Base-by-base conservation (phyloP, 1,140 invertebrate genomes). In the Carposina sasakii region DNA sequence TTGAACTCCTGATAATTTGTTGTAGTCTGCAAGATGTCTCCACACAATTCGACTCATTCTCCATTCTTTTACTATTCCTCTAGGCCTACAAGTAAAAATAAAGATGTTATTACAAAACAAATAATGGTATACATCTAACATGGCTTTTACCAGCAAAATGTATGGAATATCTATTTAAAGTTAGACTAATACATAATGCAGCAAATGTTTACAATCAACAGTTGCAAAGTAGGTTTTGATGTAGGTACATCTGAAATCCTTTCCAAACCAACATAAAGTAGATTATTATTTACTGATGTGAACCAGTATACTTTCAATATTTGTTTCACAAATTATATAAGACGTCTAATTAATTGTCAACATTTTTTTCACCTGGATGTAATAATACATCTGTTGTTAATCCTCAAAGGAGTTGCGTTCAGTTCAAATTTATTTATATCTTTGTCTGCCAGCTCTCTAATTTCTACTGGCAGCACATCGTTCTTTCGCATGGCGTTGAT, bases 11-110 rank as follows among this genome's bases (percentile, higher is more conserved):
- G 92, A 88, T 12, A 98, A 69, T 85, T 94, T 92, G 84, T 97
- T 98, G 76, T 98, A 93, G 87, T 98, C 96, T 1, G 93, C 94
- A 42, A 97, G 79, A 70, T 95, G 87, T 54, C 96, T 89, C 85
- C 93, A 98, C 19, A 96, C 88, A 60, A 97, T 94, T 71, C 96
- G 88, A 70, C 95, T 97, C 26, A 98, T 63, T 60, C 94, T 88
- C 90, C 92, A 98, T 52, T 90, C 88, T 13, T 79, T 59, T 0
- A 96, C 88, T 52, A 89, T 87, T 54, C 94, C 95, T 57, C 93
- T 76, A 1, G 91, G 88, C 64, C 94, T 88, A 31, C n/a, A n/a
- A n/a, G n/a, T n/a, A 89, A 93, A 76, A 49, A 33, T 48, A 46
- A 51, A 48, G 17, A n/a, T n/a, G n/a, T n/a, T n/a, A n/a, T n/a